phyloP scores from a whole-genome alignment of 1,140 invertebrate genomes.

The Pissodes strobi region DNA sequence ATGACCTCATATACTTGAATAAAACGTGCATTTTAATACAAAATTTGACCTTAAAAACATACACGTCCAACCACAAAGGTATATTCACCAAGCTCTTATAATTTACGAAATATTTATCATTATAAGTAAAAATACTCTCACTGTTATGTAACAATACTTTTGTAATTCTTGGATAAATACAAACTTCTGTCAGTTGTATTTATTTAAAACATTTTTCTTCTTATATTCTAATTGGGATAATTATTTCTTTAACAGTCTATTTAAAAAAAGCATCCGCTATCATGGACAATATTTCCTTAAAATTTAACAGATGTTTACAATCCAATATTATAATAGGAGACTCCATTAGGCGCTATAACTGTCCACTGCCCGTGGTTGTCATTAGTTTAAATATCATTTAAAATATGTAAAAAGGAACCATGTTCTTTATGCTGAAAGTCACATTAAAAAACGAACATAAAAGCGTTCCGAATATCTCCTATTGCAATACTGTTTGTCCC shows the following conservation, averaged over 20 bases:
- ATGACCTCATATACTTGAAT: not conserved
- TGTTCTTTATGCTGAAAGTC: not conserved
- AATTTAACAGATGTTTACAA: no score
- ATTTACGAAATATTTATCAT: constrained; percentile 7
- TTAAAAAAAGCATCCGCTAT: not conserved
- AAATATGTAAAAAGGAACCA: not conserved
- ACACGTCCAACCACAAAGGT: not conserved
- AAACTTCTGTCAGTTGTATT: constrained; percentile 8
- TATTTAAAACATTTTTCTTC: constrained; percentile 3
- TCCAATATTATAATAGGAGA: no score
- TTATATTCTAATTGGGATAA: not conserved
- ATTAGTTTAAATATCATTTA: not conserved
- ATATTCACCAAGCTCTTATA: constrained; percentile 10
- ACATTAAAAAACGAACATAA: no score
- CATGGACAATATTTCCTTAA: no score
- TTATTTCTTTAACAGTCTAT: constrained; percentile 23
- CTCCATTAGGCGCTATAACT: no score
- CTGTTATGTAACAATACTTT: constrained; percentile 29
- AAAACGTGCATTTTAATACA: not conserved
- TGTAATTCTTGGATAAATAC: constrained; percentile 17
- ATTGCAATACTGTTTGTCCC: no score
- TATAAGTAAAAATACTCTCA: constrained; percentile 28
- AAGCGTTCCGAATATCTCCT: no score
- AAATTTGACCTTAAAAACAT: constrained; percentile 22
- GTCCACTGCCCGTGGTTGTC: not conserved